Evolutionary conservation across 2,888 invertebrate genomes (phyloP).

Genomic region (Cenopis cana): DNA sequence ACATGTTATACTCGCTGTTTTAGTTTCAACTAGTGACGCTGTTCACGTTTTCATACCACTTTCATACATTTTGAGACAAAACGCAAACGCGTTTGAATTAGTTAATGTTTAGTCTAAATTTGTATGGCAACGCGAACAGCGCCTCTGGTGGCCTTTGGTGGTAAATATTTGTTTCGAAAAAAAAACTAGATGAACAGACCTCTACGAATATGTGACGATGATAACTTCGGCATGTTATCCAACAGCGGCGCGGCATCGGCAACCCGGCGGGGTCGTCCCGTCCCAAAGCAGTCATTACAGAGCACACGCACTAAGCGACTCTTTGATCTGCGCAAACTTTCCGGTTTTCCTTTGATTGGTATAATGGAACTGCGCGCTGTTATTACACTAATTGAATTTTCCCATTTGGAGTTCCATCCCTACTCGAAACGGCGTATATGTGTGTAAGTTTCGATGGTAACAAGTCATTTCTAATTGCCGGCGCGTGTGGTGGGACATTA

Average conservation of each 20-base stretch:
- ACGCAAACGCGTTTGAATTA: too few species aligned
- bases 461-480: slow-evolving; percentile 16
- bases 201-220: not conserved
- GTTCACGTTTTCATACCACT: too few species aligned
- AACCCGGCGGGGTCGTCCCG: slow-evolving; percentile 54
- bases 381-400: slow-evolving; percentile 83
- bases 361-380: slow-evolving; percentile 79
- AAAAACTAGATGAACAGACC: too few species aligned
- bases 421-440: slow-evolving; percentile 18
- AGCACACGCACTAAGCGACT: slow-evolving; percentile 71
- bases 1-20: too few species aligned
- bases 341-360: slow-evolving; percentile 80
- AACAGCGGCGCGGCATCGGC: not conserved
- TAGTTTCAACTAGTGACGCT: too few species aligned
- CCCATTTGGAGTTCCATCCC: slow-evolving; percentile 41
- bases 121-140: too few species aligned
- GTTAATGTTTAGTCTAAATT: too few species aligned
- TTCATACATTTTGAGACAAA: too few species aligned
- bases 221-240: slow-evolving; percentile 4
- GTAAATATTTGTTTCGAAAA: too few species aligned
- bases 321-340: slow-evolving; percentile 81
- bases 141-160: too few species aligned
- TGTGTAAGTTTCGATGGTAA: not conserved
- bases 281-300: slow-evolving; percentile 66
- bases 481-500: slow-evolving; percentile 20